Conservation (phyloP, 2,797 vertebrate genomes). For the Sebastes hubbsi region DNA sequence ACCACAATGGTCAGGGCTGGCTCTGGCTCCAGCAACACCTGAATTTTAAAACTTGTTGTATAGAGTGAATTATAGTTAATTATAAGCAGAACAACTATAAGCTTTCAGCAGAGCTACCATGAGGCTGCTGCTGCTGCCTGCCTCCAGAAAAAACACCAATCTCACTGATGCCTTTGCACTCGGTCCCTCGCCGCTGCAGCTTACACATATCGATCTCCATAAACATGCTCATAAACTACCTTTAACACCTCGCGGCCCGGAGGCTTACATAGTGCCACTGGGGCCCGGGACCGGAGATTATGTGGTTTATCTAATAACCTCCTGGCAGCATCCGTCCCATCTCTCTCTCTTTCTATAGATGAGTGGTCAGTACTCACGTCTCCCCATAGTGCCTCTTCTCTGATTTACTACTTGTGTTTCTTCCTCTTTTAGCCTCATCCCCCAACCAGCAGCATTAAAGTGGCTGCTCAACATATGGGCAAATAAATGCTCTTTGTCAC, state of each 20-base stretch:
- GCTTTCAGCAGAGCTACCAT: neutral
- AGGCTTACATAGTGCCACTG: constrained; percentile 10
- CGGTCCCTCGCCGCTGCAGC: neutral
- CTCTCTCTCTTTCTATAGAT: neutral
- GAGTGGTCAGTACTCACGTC: constrained; percentile 35
- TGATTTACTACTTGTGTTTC: constrained; percentile 13
- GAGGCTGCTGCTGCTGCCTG: neutral
- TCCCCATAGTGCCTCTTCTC: neutral
- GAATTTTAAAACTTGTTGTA: neutral
- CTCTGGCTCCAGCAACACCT: neutral
- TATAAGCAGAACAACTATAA: neutral
- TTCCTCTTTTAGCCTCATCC: neutral
- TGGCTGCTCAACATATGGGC: constrained; percentile 14
- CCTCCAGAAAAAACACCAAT: constrained; percentile 26
- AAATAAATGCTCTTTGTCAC: constrained; percentile 20
- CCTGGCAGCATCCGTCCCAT: constrained; percentile 12
- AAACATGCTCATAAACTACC: constrained; percentile 50
- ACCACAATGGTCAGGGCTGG: too few relatives aligned
- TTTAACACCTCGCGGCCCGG: constrained; percentile 25
- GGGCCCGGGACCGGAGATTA: constrained; percentile 19
- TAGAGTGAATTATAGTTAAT: neutral
- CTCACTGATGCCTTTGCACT: constrained; percentile 17
- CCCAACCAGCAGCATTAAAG: constrained; percentile 4
- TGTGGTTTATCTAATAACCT: constrained; percentile 56
- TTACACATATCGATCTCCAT: constrained; percentile 53